phyloP scores from a whole-genome alignment of 2,888 invertebrate species.

The Caenorhabditis becei region DNA sequence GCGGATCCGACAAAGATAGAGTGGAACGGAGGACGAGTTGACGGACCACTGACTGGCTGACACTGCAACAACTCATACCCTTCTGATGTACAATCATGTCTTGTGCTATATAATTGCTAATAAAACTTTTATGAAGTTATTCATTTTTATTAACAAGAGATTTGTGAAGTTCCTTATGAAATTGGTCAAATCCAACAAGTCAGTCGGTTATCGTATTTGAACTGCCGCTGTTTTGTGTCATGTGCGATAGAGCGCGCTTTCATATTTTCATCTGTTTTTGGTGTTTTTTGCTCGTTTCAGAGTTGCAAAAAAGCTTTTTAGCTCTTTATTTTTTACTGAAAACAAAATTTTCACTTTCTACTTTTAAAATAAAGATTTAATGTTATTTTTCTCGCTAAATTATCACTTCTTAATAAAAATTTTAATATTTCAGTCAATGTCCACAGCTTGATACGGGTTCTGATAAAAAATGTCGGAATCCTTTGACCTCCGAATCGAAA shows the following conservation, averaged over 20 bases:
- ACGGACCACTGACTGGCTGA: constrained; percentile 32
- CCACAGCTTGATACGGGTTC: constrained; percentile 36
- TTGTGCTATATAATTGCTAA: no score
- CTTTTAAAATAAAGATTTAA: no score
- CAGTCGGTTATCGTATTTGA: no score
- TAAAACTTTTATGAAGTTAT: constrained; percentile 26
- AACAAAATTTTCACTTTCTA: no score
- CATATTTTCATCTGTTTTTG: neutral
- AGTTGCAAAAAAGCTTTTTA: no score
- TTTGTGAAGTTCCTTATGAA: constrained; percentile 3
- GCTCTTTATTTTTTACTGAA: no score
- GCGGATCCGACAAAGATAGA: constrained; percentile 12
- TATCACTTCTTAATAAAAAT: neutral
- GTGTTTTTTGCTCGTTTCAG: neutral
- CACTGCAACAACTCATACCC: neutral
- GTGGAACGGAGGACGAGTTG: constrained; percentile 34
- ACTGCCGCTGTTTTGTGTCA: neutral
- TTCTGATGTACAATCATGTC: constrained; percentile 28
- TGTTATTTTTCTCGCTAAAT: no score
- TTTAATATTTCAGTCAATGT: constrained; percentile 25
- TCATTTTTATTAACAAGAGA: constrained; percentile 28
- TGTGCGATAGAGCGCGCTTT: constrained; percentile 10
- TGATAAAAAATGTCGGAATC: constrained; percentile 41
- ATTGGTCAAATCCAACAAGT: constrained; percentile 1
- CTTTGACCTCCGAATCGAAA: constrained; percentile 42